Evolutionary conservation across 2,113 vertebrate species (phyloP).

Genomic region (Saguinus imperator): DNA sequence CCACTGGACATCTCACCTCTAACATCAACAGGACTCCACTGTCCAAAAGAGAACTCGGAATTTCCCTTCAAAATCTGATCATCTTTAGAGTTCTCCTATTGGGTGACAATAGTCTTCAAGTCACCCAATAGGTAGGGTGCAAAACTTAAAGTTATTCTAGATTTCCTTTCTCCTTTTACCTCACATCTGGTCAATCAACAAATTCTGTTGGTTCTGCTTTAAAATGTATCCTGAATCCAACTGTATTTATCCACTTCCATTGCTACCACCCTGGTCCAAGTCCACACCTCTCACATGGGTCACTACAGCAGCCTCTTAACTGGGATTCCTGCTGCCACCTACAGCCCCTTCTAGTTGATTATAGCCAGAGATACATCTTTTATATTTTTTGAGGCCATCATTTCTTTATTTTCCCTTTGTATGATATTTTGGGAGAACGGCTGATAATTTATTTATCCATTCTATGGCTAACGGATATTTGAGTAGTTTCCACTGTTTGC

Average conservation of each 20-base stretch:
- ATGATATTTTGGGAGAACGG: not conserved
- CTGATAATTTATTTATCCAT: not conserved
- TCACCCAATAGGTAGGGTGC: not conserved
- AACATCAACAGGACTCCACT: not conserved
- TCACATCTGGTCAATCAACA: not conserved
- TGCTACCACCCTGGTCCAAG: not conserved
- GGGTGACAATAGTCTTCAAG: not conserved
- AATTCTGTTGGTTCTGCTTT: not conserved
- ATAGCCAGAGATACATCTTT: not conserved
- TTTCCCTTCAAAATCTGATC: not conserved
- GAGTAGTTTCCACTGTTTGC: not conserved
- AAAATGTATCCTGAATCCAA: not conserved
- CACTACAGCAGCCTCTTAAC: not conserved
- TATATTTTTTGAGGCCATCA: not conserved
- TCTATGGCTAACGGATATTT: not conserved
- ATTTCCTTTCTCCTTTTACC: not conserved
- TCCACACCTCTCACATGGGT: not conserved
- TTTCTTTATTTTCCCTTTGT: not conserved
- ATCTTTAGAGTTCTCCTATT: not conserved
- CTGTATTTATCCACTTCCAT: not conserved
- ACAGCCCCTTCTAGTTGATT: not conserved
- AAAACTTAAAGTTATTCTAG: not conserved
- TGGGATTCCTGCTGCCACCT: not conserved
- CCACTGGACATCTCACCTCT: not conserved
- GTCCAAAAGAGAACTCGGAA: not conserved